Base-by-base conservation (phyloP, 2,113 vertebrate genomes). In the Mellivora capensis region DNA sequence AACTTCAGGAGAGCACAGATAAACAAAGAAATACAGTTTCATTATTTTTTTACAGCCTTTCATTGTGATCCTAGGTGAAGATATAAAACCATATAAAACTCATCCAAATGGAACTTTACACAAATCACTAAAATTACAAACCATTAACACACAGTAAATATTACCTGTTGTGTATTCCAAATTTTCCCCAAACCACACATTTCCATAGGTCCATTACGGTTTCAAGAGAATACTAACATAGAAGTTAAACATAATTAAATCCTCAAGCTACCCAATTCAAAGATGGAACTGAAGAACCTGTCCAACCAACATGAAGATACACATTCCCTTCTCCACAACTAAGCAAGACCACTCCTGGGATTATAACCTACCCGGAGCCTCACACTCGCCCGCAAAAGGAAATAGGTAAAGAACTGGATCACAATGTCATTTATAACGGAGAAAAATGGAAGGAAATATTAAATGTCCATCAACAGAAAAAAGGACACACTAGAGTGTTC, bases 361-460 rank as follows among this genome's bases (percentile, higher is more conserved):
- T 52, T 80, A 31, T 29, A 89, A 67, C 44, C 49, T 79, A 72
- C 54, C 49, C 11, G 31, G 34, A 54, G 6, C n/a, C 29, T 54
- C 81, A 10, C 34, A 5, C 39, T 18, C 17, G 15, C 4, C 2
- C 1, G 0, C 54, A 21, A 44, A 84, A 81, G 20, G 9, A 89
- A 52, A 64, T 37, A 76, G 0, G 0, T 49, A 84, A 61, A 96
- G 11, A 61, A 77, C 82, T 74, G 49, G 72, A 88, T 0, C 34
- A 34, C 79, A 88, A 6, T 80, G 37, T 7, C 20, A 88, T 85
- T 71, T 82, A 14, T 82, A 87, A 82, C 1, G 69, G 85, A 85
- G 84, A 52, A 96, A 96, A 93, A 96, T 82, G 44, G 54, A 27
- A 97, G 82, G 91, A 87, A 96, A 95, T 84, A 76, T 52, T 81